phyloP scores from a whole-genome alignment of 2,888 invertebrate genomes.

The Spodoptera picta region DNA sequence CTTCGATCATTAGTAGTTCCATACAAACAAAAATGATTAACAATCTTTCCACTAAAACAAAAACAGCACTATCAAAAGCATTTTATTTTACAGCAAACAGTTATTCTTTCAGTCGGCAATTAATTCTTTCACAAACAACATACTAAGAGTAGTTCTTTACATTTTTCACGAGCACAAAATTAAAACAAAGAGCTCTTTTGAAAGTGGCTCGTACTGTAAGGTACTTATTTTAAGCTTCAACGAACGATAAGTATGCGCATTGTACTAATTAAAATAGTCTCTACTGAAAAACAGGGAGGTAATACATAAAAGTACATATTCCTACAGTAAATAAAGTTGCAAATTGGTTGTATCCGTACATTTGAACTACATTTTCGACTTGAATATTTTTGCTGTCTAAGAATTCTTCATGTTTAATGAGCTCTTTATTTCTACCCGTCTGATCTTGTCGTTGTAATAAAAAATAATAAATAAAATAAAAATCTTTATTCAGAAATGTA shows the following conservation, averaged over 20 bases:
- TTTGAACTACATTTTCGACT: conserved; percentile 33
- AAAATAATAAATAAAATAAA: too few relatives aligned
- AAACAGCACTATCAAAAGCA: conserved; percentile 23
- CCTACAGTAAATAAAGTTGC: conserved; percentile 75
- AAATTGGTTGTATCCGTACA: conserved; percentile 72
- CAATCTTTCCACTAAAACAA: not conserved
- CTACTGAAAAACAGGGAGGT: conserved; percentile 62
- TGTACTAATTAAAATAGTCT: conserved; percentile 83
- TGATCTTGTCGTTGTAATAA: conserved; percentile 48
- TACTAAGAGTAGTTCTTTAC: conserved; percentile 39
- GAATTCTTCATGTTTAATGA: conserved; percentile 70
- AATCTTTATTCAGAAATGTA: too few relatives aligned
- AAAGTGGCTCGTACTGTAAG: conserved; percentile 64
- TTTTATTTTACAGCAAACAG: conserved; percentile 19
- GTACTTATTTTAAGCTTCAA: conserved; percentile 70
- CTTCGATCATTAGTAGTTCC: too few relatives aligned
- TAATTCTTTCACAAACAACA: conserved; percentile 38
- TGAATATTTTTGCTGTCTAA: conserved; percentile 62
- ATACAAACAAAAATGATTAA: conserved; percentile 14
- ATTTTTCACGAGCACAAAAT: conserved; percentile 52
- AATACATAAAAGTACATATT: conserved; percentile 63
- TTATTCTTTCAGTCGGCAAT: conserved; percentile 34
- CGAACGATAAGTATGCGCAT: conserved; percentile 78
- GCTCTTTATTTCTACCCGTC: conserved; percentile 58
- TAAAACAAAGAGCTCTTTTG: conserved; percentile 62